Conservation (phyloP, 2,888 invertebrate genomes). For the Polia nebulosa region DNA sequence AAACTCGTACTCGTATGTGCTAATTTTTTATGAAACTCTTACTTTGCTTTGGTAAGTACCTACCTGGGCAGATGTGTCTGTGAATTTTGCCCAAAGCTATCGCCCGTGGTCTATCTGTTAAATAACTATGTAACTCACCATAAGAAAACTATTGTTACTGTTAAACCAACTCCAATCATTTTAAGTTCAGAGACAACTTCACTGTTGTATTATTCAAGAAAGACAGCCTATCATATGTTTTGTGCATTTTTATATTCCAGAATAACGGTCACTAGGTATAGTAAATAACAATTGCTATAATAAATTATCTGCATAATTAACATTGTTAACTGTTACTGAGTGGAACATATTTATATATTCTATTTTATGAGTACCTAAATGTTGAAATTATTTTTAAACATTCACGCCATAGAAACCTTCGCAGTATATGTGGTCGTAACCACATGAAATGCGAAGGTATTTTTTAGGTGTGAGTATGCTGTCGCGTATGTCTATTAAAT, state of each 20-base stretch:
- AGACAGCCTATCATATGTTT: not conserved
- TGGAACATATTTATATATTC: not conserved
- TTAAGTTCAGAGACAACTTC: not conserved
- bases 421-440: too few relatives aligned
- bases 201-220: conserved; percentile 11
- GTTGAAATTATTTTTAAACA: not conserved
- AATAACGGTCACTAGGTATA: not conserved
- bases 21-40: too few relatives aligned
- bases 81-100: too few relatives aligned
- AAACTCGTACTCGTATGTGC: too few relatives aligned
- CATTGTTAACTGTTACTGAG: not conserved
- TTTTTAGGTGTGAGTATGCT: too few relatives aligned
- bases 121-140: conserved; percentile 2
- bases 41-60: too few relatives aligned
- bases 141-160: not conserved
- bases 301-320: not conserved
- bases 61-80: too few relatives aligned
- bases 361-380: not conserved
- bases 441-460: too few relatives aligned
- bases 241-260: not conserved
- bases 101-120: too few relatives aligned
- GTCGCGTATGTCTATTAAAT: too few relatives aligned
- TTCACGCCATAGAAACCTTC: too few relatives aligned
- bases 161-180: not conserved
- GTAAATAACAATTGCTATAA: not conserved